A percentile compares a stretch with the other conserved stretches of the same genome.
phyloP scores from a whole-genome alignment of 2,888 invertebrate species.

The Coenonympha arcania region DNA sequence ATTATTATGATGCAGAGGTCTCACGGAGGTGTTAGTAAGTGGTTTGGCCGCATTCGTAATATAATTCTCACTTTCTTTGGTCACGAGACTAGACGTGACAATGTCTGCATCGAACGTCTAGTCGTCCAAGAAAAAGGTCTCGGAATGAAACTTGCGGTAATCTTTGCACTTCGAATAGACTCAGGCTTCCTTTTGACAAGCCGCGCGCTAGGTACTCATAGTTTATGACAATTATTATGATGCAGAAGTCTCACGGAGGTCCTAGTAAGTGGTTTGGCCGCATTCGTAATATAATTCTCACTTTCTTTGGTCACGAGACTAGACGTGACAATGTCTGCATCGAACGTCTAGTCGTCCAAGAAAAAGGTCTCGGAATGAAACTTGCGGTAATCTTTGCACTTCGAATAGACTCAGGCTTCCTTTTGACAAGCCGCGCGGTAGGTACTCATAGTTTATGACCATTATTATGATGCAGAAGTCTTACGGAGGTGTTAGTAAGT shows the following conservation, averaged over 20 bases:
- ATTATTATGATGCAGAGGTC: conserved; percentile 18
- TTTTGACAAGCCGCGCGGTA: conserved; percentile 34
- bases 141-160: conserved; percentile 30
- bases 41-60: too few relatives aligned
- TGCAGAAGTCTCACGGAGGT: too few relatives aligned
- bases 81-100: too few relatives aligned
- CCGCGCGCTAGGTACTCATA: conserved; percentile 26
- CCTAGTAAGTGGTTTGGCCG: conserved; percentile 14
- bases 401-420: conserved; percentile 32
- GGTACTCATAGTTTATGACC: conserved; percentile 12
- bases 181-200: conserved; percentile 37
- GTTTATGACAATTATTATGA: too few relatives aligned
- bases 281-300: too few relatives aligned
- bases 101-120: too few relatives aligned
- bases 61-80: too few relatives aligned
- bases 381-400: conserved; percentile 27
- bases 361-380: conserved; percentile 29
- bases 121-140: too few relatives aligned
- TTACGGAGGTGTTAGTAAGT: conserved; percentile 21
- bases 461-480: too few relatives aligned
- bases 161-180: conserved; percentile 21
- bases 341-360: too few relatives aligned
- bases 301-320: too few relatives aligned
- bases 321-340: too few relatives aligned
- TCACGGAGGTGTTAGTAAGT: conserved; percentile 21